A percentile compares a stretch with the other conserved stretches of the same genome.
These are phyloP conservation scores for Aphaenogaster rudis DNA, from an alignment of 1,140 invertebrate species.

Conservation along the genomic window DNA sequence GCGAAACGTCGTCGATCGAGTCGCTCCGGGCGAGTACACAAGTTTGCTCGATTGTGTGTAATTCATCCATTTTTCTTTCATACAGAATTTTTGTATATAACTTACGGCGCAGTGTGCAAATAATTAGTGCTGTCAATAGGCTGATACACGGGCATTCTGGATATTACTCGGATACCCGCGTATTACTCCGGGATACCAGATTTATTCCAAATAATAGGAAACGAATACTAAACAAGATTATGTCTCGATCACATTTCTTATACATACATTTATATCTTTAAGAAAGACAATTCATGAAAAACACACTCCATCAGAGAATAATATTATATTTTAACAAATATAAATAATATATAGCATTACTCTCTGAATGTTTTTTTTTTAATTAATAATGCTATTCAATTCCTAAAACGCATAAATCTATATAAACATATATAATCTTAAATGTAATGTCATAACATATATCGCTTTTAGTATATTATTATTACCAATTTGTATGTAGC, in stretches of 20 bases:
- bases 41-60: background rate
- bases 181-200: background rate
- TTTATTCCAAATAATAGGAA: constrained; percentile 29
- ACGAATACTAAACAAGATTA: background rate
- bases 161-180: constrained; percentile 13
- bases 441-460: constrained; percentile 2
- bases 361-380: constrained; percentile 3
- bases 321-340: constrained; percentile 19
- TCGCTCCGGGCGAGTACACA: constrained; percentile 34
- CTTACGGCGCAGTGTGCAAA: constrained; percentile 38
- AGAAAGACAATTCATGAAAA: constrained; percentile 4
- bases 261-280: background rate
- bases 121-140: constrained; percentile 45
- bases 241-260: background rate
- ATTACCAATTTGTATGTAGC: background rate
- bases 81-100: constrained; percentile 28
- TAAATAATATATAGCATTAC: constrained; percentile 28
- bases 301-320: background rate
- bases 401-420: background rate
- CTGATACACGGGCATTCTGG: background rate
- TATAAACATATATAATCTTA: constrained; percentile 25
- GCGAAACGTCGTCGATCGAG: constrained; percentile 71
- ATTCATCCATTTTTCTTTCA: background rate
- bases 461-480: constrained; percentile 13
- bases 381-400: constrained; percentile 18